Evolutionary conservation across 2,113 vertebrate species (phyloP), one percentile per base, ranked within the genome.

Genomic region (Polyodon spathula): DNA sequence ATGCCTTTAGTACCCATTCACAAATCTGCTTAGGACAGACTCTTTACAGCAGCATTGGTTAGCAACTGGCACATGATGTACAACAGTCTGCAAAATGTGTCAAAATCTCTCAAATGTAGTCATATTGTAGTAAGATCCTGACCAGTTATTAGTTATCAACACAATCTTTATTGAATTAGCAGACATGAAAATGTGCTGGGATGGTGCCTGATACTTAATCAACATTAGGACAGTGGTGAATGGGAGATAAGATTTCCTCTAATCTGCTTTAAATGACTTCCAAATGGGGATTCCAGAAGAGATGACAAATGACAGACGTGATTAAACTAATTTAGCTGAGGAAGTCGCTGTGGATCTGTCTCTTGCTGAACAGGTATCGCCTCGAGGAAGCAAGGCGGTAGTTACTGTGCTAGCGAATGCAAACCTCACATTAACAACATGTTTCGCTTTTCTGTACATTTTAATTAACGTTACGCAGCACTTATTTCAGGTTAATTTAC

Each of bases 231-330:
- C 64, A 61, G 59, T 53, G 4, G 59, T 40, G 44, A 61, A n/a
- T 40, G 54, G 62, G 66, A 67, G 60, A 37, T 55, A 62, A 66
- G 60, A 61, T 71, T n/a, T 72, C 39, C 66, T 41, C 51, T 76
- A 76, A 77, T 78, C 63, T 66, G 48, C 16, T 64, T 64, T 61
- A 73, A 76, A 75, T 61, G 65, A 66, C 37, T 61, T 71, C 63
- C 60, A 71, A 68, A 75, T 61, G 66, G 71, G 59, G 51, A 38
- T 56, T 67, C 51, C 2, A 5, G 56, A 48, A 56, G 66, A 57
- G 55, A 62, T 68, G 72, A 63, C 44, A 66, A 63, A 74, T 56
- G 68, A 61, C 64, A 68, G 65, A 46, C 37, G 16, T 5, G 60
- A 68, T 60, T 66, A 58, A 72, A 67, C 50, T 66, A 17, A 71